These are phyloP conservation scores for Adelges cooleyi DNA, from an alignment of 1,140 invertebrate species.

Conservation along the genomic window DNA sequence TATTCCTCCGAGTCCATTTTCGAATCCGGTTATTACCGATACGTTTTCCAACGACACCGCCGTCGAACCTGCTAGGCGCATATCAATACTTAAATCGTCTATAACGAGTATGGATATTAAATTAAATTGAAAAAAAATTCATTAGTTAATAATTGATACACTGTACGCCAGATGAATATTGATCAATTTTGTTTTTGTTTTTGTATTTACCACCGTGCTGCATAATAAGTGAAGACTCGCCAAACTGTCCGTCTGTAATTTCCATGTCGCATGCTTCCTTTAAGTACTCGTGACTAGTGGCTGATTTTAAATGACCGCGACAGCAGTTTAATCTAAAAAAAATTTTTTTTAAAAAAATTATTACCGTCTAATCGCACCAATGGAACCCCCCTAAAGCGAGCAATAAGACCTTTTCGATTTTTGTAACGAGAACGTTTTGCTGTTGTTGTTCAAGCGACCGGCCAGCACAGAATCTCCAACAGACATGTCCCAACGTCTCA, in stretches of 20 bases:
- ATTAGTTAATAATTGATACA: no score
- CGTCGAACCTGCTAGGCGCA: not conserved
- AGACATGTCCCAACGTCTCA: conserved; percentile 13
- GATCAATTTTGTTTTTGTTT: no score
- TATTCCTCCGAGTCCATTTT: not conserved
- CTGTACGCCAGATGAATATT: no score
- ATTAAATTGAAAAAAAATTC: no score
- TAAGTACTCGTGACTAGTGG: not conserved
- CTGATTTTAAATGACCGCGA: not conserved
- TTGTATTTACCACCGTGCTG: not conserved
- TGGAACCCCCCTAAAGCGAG: no score
- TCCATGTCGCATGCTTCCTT: not conserved
- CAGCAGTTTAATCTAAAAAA: not conserved
- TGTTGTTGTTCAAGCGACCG: not conserved
- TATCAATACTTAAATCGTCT: not conserved
- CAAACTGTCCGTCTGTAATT: not conserved
- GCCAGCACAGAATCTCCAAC: not conserved
- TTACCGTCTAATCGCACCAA: no score
- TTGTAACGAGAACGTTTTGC: not conserved
- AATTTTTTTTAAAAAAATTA: no score
- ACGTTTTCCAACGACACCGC: not conserved
- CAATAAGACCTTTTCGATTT: not conserved
- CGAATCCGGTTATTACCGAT: not conserved
- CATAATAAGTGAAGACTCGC: conserved; percentile 1
- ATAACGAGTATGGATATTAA: no score